Base-by-base conservation (phyloP, 2,888 invertebrate species). In the Lithosia quadra region DNA sequence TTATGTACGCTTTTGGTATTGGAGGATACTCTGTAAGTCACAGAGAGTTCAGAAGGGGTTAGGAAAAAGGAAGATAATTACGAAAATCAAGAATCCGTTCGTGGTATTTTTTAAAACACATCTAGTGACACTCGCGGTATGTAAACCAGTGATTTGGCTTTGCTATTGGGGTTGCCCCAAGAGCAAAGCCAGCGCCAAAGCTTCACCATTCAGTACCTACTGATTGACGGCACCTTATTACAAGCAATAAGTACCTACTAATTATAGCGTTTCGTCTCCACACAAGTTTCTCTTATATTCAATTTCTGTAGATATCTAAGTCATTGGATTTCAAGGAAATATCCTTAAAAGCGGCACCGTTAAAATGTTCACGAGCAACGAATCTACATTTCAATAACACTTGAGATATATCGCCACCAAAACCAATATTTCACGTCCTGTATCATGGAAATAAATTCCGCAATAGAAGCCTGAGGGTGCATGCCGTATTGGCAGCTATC, bases 401-500 rank as follows among this genome's bases (percentile, higher is more conserved):
- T 71, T 65, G 56, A 60, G 53, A 65, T 66, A 63, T 49, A 58
- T 24, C 18, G 43, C 67, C 55, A 65, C 36, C 58, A 9, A 34
- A 74, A 66, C 69, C 73, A 79, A 79, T 77, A 79, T 72, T 65
- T 57, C 63, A 58, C 58, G 59, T 74, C 79, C 66, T 64, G 67
- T 68, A 67, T 70, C 62, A 39, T 39, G 58, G 28, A 58, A 75
- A 71, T 70, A 65, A 8, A 59, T 68, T 63, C 28, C 36, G 58
- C n/a, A 33, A 69, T 71, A 22, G 66, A 33, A 65, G n/a, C 62
- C 72, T 68, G 36, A 22, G 67, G 58, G 34, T 58, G 53, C 7
- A 58, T 49, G 22, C 67, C 49, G 64, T 57, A 68, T 56, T 75
- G 77, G 74, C 74, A 76, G 60, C 39, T 18, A 62, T 76, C 68